Base-by-base conservation (phyloP, 2,797 vertebrate genomes). In the Spatula versicolor region DNA sequence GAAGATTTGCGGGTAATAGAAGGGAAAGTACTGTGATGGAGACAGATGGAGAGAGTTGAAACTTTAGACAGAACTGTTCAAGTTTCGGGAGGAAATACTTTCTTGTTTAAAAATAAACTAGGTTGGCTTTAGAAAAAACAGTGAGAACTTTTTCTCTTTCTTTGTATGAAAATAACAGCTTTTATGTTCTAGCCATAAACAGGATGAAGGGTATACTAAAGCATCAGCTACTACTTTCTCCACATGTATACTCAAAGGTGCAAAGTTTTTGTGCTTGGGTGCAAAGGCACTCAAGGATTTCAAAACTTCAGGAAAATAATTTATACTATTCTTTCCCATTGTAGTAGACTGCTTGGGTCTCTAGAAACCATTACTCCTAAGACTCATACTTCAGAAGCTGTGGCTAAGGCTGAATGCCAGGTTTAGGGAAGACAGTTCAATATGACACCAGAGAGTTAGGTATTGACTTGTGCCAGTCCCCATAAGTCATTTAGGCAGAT, bases 211-310 rank as follows among this genome's bases (percentile, higher is more conserved):
- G 2, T 73, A 28, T 52, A 79, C 31, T 25, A 37, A 83, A 87
- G 19, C 8, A 25, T 43, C 37, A 43, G 10, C 77, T 88, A 30
- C 9, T 77, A 6, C 13, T 63, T 69, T 84, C 43, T 55, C 26
- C 31, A 1, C 69, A 13, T 15, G 35, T 12, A 3, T 0, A 0
- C 18, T 88, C 7, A 22, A 52, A 23, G 9, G 11, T 6, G 1
- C 22, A 62, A 66, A 73, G 17, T 18, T 11, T 48, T 48, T 48
- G 46, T 25, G 22, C 6, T 77, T 54, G 30, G 20, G 6, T 86
- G 41, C 12, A 71, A 75, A 86, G 58, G 21, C 26, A 37, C 23
- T 67, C 3, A 1, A 22, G 9, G 3, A 8, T 81, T 83, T 83
- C 7, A 64, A 43, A 87, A 39, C 17, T 48, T 81, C 14, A 63